Base-by-base conservation (phyloP, 2,888 invertebrate genomes). In the Pachymerium ferrugineum region DNA sequence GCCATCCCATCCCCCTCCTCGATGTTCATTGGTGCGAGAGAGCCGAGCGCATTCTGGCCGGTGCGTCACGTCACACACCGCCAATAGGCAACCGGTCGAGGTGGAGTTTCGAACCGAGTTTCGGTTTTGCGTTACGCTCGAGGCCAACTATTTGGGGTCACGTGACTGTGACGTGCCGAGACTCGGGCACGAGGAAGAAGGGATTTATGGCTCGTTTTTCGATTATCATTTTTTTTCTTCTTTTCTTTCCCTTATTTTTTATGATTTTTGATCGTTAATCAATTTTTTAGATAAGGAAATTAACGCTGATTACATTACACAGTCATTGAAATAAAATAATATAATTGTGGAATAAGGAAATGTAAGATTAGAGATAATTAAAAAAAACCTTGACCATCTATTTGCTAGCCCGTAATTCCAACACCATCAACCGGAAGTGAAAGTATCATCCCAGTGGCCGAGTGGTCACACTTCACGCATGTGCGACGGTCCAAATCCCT, bases 391-490 rank as follows among this genome's bases (percentile, higher is more conserved):
- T 54, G 47, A 54, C n/a, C n/a, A n/a, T n/a, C n/a, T n/a, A n/a
- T 54, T 54, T 54, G 16, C 19, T 54, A 22, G 47, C 22, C 47
- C 19, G n/a, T n/a, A n/a, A n/a, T n/a, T n/a, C n/a, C n/a, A n/a
- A 54, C 47, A 54, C 47, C 47, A 22, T 54, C 47, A 19, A 54
- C 47, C 47, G 47, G 47, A 54, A 54, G 47, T 54, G 47, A 54
- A 54, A 54, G 47, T 54, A 54, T 54, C 47, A 54, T 54, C 47
- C 47, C 47, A 54, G 47, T 54, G 47, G 47, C 47, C 47, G 47
- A 54, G 47, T n/a, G n/a, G n/a, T 54, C 47, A 54, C 47, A 54
- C 47, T 54, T 54, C 47, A 54, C 47, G 47, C 47, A 54, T 54
- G 47, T 54, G 47, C 47, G 22, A 54, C 47, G 22, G 22, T 54